These are phyloP conservation scores for Dreissena polymorpha DNA, from an alignment of 1,140 invertebrate species.

Conservation along the genomic window DNA sequence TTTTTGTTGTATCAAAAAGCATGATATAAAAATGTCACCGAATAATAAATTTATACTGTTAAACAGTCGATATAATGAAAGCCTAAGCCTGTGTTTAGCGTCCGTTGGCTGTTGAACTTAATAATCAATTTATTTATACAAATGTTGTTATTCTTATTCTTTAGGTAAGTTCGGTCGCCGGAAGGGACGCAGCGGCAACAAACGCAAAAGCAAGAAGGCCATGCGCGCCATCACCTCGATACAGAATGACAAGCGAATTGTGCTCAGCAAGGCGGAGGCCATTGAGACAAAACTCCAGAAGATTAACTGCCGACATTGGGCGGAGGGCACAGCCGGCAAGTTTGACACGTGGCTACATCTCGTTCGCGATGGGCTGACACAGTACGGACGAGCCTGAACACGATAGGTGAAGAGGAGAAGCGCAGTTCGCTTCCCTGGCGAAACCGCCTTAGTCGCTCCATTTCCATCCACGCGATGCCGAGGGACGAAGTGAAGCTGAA, in stretches of 20 bases:
- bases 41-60: too few relatives aligned
- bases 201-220: slow-evolving; percentile 63
- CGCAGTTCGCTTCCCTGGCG: slow-evolving; percentile 58
- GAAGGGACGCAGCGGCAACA: slow-evolving; percentile 57
- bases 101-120: too few relatives aligned
- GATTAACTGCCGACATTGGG: slow-evolving; percentile 46
- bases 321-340: slow-evolving; percentile 33
- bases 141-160: background rate
- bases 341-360: slow-evolving; percentile 68
- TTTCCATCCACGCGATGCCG: slow-evolving; percentile 48
- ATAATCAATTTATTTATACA: too few relatives aligned
- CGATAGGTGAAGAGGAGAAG: slow-evolving; percentile 68
- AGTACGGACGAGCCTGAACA: slow-evolving; percentile 66
- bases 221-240: slow-evolving; percentile 65
- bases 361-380: slow-evolving; percentile 60
- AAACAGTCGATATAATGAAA: too few relatives aligned
- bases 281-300: slow-evolving; percentile 67
- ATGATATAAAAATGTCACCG: too few relatives aligned
- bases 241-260: slow-evolving; percentile 64
- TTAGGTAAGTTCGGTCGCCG: slow-evolving; percentile 29
- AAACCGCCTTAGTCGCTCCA: slow-evolving; percentile 53
- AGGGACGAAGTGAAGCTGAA: slow-evolving; percentile 56
- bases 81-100: too few relatives aligned
- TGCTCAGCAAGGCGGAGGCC: slow-evolving; percentile 69
- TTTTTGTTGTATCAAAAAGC: too few relatives aligned